Percentiles rank a stretch among this genome's conserved stretches.
Conservation (phyloP, 92 coral and sea anemone species). For the Siderastrea siderea region DNA sequence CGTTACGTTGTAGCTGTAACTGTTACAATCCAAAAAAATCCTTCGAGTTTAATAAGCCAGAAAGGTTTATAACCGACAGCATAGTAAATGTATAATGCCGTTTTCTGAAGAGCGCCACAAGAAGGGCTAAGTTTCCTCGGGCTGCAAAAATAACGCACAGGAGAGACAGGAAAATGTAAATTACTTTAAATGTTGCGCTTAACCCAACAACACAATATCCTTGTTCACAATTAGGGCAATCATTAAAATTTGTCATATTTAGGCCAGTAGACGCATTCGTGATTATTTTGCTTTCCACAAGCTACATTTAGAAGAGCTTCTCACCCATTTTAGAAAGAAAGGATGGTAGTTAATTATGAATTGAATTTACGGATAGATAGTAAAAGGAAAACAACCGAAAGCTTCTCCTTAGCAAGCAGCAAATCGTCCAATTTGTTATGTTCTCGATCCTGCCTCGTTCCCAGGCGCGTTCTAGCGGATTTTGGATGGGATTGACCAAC, state of each 20-base stretch:
- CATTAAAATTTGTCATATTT: background rate
- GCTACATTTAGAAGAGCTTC: no score
- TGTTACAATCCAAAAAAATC: slow-evolving; percentile 72
- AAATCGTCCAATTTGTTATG: no score
- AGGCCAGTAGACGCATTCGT: background rate
- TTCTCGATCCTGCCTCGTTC: no score
- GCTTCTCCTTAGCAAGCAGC: no score
- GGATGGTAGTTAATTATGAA: no score
- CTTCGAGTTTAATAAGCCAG: slow-evolving; percentile 47
- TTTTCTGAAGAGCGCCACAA: slow-evolving; percentile 52
- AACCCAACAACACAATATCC: background rate
- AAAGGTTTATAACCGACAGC: background rate
- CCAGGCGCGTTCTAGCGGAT: no score
- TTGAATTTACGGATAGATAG: no score
- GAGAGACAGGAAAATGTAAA: slow-evolving; percentile 4
- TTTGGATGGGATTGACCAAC: no score
- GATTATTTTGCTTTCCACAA: no score
- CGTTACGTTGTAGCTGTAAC: slow-evolving; percentile 72
- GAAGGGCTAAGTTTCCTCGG: slow-evolving; percentile 65
- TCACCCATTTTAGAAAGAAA: no score
- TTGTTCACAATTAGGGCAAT: background rate
- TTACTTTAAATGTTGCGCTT: background rate
- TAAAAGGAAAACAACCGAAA: no score
- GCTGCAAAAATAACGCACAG: slow-evolving; percentile 41
- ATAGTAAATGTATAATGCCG: slow-evolving; percentile 45